Evolutionary conservation across 2,797 vertebrate species (phyloP).

Genomic region (Onychomys leucogaster): DNA sequence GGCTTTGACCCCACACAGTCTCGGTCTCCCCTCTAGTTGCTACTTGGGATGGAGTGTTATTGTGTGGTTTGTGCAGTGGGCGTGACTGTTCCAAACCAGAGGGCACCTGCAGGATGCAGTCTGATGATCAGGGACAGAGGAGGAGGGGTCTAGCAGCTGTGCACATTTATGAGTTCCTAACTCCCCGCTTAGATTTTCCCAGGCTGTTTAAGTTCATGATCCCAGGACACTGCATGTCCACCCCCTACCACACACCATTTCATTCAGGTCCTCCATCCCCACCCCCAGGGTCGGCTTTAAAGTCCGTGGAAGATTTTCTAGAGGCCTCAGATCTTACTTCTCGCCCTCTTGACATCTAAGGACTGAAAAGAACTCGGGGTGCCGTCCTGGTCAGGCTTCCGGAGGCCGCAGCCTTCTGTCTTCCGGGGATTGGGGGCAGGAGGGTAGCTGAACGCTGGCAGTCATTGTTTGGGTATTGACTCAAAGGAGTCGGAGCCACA

Average conservation of each 20-base stretch:
- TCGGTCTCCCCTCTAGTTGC: conserved; percentile 29
- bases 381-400: conserved; percentile 69
- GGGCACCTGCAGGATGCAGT: conserved; percentile 6
- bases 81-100: conserved; percentile 56
- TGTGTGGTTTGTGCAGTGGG: conserved; percentile 56
- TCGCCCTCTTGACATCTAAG: conserved; percentile 69
- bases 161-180: not conserved
- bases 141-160: conserved; percentile 45
- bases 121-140: conserved; percentile 40
- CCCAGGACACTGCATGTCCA: not conserved
- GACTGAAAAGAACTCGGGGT: conserved; percentile 68
- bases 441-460: conserved; percentile 9
- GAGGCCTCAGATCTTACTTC: conserved; percentile 59
- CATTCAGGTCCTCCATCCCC: conserved; percentile 52
- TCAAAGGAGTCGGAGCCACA: conserved; percentile 68
- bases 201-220: conserved; percentile 35
- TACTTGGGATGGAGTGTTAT: conserved; percentile 18
- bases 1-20: conserved; percentile 13
- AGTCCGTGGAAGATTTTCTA: conserved; percentile 55
- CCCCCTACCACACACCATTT: not conserved
- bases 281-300: conserved; percentile 62
- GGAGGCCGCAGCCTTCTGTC: conserved; percentile 63
- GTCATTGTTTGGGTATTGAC: conserved; percentile 75
- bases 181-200: not conserved
- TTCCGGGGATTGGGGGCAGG: conserved; percentile 51